Base-by-base conservation (phyloP, 2,888 invertebrate genomes). In the Tipula confusa region DNA sequence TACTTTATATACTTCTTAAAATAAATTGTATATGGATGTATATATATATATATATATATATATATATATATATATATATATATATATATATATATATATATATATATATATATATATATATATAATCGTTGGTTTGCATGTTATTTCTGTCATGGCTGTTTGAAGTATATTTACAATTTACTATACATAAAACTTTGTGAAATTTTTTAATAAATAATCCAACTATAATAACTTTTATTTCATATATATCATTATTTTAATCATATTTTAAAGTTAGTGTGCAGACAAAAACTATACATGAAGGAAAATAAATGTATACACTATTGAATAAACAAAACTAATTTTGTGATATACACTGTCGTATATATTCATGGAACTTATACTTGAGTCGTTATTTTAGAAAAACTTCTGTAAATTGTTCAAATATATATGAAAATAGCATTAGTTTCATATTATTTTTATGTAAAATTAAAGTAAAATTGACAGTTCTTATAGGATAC, bases 241-340 rank as follows among this genome's bases (percentile, higher is more conserved):
- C 64, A 64, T 64, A 43, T n/a, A n/a, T 43, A 64, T 18, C 18
- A 64, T 64, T 24, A 64, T 24, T 64, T 9, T 18, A 64, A 64
- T 64, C 9, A 64, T 24, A 24, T 64, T 24, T 64, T 64, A 24
- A 64, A 64, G 64, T 64, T 24, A 24, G 7, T 64, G 7, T 64
- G 24, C 2, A 24, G 24, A 64, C 43, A 43, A 15, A 43, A 43
- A 64, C 18, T 24, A 64, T n/a, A n/a, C n/a, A n/a, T n/a, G n/a
- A n/a, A n/a, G n/a, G n/a, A 64, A 24, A 64, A 9, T 24, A 2
- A 4, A 43, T 9, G 24, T 24, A 64, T 24, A 1, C 18, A 64
- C 64, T 24, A 64, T 64, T 64, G 64, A 24, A 64, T 64, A 24
- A 64, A 64, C 64, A 64, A 64, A 64, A 64, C 64, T 64, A 64